Evolutionary conservation across 2,888 invertebrate species (phyloP), one percentile per base, ranked within the genome.

Genomic region (Rhaphigaster nebulosa): DNA sequence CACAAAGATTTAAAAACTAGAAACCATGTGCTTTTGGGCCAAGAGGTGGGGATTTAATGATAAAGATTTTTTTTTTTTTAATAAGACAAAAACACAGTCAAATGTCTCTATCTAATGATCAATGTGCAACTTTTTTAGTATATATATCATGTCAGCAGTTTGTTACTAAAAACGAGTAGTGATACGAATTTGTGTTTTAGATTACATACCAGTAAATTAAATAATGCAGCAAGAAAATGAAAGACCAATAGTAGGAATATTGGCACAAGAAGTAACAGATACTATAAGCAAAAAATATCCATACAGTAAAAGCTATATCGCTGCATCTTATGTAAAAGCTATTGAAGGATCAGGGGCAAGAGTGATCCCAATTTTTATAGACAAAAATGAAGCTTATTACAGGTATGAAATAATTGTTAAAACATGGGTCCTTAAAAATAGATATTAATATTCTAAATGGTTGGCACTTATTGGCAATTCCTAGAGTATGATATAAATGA

Each of bases 281-380:
- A 60, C 45, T 26, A 87, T 90, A 13, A 65, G 29, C 1, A 56
- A 87, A 50, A 87, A 91, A 76, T 91, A 50, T 54, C 91, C 91
- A 10, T 52, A 80, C 76, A 56, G 88, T 52, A 70, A 84, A 12
- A 90, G 91, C 23, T 98, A 96, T 93, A 97, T 98, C 90, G 97
- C 97, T 0, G 97, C 98, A 0, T 97, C 97, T 0, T 98, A 98
- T 93, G 97, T 98, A 3, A 98, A 98, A 93, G 97, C 96, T 94
- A 94, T 98, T n/a, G 98, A 98, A 94, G 95, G 97, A 90, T 96
- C 97, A 20, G 98, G 98, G 23, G 98, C 97, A 23, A 95, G 97
- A 93, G 98, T 97, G 1, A 96, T 98, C 26, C 98, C 98, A 0
- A 96, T 98, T 93, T 95, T 92, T 41, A 91, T 92, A 6, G 91